Percentiles rank a stretch among this genome's conserved stretches.
Conservation (phyloP, 2,113 vertebrate species). For the Regulus satrapa region DNA sequence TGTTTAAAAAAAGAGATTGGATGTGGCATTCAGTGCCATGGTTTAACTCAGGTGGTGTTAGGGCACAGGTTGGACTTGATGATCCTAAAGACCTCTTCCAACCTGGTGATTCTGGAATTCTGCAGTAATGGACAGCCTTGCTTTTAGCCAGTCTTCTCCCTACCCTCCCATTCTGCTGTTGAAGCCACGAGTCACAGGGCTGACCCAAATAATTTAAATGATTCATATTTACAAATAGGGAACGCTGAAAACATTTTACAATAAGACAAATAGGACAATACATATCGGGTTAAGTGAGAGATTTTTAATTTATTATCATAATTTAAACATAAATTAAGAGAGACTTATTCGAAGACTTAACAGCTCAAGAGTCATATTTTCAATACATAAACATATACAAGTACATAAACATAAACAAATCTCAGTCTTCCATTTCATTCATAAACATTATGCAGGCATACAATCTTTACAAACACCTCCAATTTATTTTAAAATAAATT, state of each 20-base stretch:
- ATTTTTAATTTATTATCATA: slow-evolving; percentile 30
- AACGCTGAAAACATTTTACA: slow-evolving; percentile 12
- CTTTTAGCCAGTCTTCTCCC: background rate
- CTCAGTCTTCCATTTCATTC: background rate
- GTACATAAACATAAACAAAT: background rate
- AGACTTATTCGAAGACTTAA: background rate
- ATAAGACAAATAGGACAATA: background rate
- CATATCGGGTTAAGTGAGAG: background rate
- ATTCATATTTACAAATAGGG: background rate
- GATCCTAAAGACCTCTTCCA: background rate
- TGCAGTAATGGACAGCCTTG: background rate
- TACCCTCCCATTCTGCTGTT: background rate
- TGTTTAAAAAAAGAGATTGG: background rate
- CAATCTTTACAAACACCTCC: background rate
- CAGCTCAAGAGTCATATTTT: background rate
- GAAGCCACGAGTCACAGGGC: background rate
- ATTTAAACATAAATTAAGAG: slow-evolving; percentile 39
- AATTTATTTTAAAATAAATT: background rate
- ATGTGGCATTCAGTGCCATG: background rate
- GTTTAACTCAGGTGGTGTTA: background rate
- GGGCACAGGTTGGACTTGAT: background rate
- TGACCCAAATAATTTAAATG: background rate
- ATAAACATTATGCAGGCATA: background rate
- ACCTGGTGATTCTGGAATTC: background rate
- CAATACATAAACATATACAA: background rate